These are phyloP conservation scores for Pinctada fucata DNA, from an alignment of 2,888 invertebrate species.

Conservation along the genomic window DNA sequence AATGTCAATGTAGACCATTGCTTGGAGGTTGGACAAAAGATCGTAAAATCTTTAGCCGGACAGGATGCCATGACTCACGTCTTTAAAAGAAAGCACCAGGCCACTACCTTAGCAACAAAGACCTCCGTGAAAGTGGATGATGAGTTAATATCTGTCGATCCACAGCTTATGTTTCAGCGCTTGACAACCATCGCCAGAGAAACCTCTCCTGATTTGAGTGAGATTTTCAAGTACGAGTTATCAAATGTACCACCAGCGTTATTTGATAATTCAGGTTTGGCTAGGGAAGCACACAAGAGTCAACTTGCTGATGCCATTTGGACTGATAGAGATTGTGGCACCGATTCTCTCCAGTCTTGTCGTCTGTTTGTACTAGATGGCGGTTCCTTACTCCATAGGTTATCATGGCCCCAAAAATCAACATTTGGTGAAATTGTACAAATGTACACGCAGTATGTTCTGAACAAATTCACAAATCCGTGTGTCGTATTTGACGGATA, in stretches of 20 bases:
- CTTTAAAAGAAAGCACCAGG: constrained; percentile 41
- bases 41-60: constrained; percentile 34
- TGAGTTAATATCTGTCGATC: constrained; percentile 43
- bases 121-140: constrained; percentile 31
- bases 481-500: constrained; percentile 59
- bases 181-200: constrained; percentile 33
- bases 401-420: constrained; percentile 30
- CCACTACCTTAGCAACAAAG: background rate
- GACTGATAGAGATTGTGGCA: constrained; percentile 9
- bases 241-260: constrained; percentile 37
- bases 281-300: constrained; percentile 42
- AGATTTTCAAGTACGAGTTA: constrained; percentile 44
- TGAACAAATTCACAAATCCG: constrained; percentile 3
- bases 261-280: constrained; percentile 41
- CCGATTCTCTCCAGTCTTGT: background rate
- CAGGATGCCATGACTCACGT: constrained; percentile 21
- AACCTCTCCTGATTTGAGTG: constrained; percentile 11
- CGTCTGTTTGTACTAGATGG: constrained; percentile 50
- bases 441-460: constrained; percentile 16
- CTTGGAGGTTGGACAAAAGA: background rate
- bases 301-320: constrained; percentile 49
- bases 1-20: constrained; percentile 29
- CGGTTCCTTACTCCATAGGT: constrained; percentile 46
- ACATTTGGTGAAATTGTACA: constrained; percentile 12
- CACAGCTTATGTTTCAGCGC: constrained; percentile 50